Conservation (phyloP, 2,113 vertebrate species). For the Ploceus nigricollis region DNA sequence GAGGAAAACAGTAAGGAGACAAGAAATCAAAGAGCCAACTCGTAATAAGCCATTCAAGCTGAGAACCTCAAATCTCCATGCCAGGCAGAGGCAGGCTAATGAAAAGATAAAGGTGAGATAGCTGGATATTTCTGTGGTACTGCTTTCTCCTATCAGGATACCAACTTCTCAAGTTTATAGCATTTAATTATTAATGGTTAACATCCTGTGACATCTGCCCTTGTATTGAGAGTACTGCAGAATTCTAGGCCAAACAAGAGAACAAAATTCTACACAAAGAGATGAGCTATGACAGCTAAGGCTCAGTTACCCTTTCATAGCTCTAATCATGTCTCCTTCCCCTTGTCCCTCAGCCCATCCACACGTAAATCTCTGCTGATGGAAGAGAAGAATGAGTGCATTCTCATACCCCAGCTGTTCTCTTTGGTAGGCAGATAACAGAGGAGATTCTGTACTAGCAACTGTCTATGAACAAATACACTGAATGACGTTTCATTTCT, state of each 20-base stretch:
- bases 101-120: slow-evolving; percentile 50
- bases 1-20: slow-evolving; percentile 70
- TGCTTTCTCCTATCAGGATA: not conserved
- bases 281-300: not conserved
- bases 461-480: not conserved
- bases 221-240: not conserved
- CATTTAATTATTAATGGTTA: not conserved
- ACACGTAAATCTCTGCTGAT: not conserved
- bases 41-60: slow-evolving; percentile 86
- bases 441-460: not conserved
- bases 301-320: not conserved
- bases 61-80: slow-evolving; percentile 77
- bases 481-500: slow-evolving; percentile 5
- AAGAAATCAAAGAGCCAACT: slow-evolving; percentile 75
- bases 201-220: not conserved
- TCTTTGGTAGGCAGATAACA: not conserved
- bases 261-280: not conserved
- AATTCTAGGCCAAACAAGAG: not conserved
- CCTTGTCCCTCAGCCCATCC: not conserved
- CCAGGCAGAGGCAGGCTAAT: slow-evolving; percentile 47
- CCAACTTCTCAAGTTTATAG: not conserved
- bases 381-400: not conserved
- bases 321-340: not conserved
- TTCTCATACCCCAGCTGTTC: not conserved
- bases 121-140: not conserved